A percentile compares a stretch with the other conserved stretches of the same genome.
Conservation (phyloP, 2,113 vertebrate species). For the Brachyhypopomus occidentalis region DNA sequence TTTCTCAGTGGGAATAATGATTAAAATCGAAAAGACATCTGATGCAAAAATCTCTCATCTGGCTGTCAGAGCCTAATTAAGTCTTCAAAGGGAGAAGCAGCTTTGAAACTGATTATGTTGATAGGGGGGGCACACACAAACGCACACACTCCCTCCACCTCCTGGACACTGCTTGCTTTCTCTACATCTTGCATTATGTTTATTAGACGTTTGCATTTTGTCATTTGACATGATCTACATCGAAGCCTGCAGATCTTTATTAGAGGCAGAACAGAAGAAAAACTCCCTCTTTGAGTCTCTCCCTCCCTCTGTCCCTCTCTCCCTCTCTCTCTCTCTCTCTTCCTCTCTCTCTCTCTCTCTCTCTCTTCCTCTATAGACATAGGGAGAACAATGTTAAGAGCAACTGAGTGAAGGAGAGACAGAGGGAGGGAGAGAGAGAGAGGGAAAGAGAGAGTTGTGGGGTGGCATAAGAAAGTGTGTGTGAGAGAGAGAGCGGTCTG, state of each 20-base stretch:
- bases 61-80: constrained; percentile 40
- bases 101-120: constrained; percentile 45
- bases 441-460: background rate
- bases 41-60: constrained; percentile 46
- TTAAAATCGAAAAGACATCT: constrained; percentile 39
- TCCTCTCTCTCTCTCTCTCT: background rate
- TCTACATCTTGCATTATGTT: constrained; percentile 16
- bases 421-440: constrained; percentile 52
- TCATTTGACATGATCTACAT: constrained; percentile 38
- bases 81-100: constrained; percentile 40
- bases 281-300: background rate
- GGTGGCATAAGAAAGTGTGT: constrained; percentile 48
- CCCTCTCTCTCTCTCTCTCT: background rate
- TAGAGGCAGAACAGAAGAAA: constrained; percentile 10
- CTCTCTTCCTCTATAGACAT: constrained; percentile 10
- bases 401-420: constrained; percentile 56
- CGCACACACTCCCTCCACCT: constrained; percentile 16
- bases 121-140: constrained; percentile 1
- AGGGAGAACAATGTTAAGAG: constrained; percentile 31
- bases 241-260: constrained; percentile 37
- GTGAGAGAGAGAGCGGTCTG: constrained; percentile 68
- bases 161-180: constrained; percentile 13
- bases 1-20: constrained; percentile 44
- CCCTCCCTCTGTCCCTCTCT: background rate
- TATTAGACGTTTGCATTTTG: constrained; percentile 36